Evolutionary conservation across 2,888 invertebrate species (phyloP).

Genomic region (Sphaerophoria taeniata): DNA sequence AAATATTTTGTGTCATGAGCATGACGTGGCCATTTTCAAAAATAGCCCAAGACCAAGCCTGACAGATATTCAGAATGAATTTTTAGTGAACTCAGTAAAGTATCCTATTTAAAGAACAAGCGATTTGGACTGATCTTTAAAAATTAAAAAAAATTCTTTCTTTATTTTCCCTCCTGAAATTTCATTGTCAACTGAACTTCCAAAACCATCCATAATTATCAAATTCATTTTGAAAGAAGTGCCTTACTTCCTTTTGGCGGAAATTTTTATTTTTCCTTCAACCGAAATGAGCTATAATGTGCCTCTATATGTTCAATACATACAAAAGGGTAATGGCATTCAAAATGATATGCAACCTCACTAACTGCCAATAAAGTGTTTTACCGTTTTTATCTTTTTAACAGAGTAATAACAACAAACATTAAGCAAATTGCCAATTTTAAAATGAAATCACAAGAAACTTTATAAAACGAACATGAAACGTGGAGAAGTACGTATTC

Average conservation of each 20-base stretch:
- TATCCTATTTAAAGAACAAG: no score
- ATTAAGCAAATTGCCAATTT: slow-evolving; percentile 38
- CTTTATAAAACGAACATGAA: slow-evolving; percentile 9
- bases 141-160: no score
- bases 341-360: slow-evolving; percentile 8
- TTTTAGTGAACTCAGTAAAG: no score
- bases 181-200: slow-evolving; percentile 10
- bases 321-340: slow-evolving; percentile 2
- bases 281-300: slow-evolving; percentile 3
- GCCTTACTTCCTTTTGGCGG: slow-evolving; percentile 17
- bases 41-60: no score
- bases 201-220: no score
- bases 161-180: neutral
- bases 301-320: no score
- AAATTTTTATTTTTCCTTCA: slow-evolving; percentile 29
- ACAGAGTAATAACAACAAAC: slow-evolving; percentile 29
- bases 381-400: slow-evolving; percentile 46
- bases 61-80: no score
- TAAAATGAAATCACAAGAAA: slow-evolving; percentile 28
- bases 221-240: no score
- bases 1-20: no score
- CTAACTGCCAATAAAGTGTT: slow-evolving; percentile 50
- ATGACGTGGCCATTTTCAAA: no score
- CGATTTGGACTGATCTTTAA: no score
- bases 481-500: no score